A percentile compares a stretch with the other conserved stretches of the same genome.
Conservation (phyloP, 2,113 vertebrate species). For the Ranitomeya imitator region DNA sequence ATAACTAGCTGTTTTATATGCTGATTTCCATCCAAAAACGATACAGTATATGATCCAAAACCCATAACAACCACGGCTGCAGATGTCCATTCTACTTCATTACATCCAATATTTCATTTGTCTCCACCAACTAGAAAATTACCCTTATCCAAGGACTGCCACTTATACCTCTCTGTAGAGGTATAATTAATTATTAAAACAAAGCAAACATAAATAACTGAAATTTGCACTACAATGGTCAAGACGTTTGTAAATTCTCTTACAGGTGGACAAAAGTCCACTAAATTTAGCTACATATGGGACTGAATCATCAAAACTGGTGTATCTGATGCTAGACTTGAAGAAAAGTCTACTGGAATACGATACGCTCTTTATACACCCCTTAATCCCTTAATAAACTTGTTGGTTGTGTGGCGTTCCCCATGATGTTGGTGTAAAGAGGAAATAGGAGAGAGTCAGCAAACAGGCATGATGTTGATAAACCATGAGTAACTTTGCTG, state of each 20-base stretch:
- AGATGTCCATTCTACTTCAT: conserved; percentile 1
- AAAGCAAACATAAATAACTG: neutral
- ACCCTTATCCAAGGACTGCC: neutral
- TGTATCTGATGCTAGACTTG: too few relatives aligned
- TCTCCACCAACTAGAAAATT: neutral
- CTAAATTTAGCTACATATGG: too few relatives aligned
- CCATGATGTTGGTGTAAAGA: too few relatives aligned
- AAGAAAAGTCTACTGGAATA: too few relatives aligned
- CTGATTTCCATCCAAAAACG: neutral
- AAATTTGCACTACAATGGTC: neutral
- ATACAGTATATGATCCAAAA: conserved; percentile 3
- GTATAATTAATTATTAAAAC: neutral
- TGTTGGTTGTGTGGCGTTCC: too few relatives aligned
- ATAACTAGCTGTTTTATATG: conserved; percentile 28
- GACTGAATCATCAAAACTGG: too few relatives aligned
- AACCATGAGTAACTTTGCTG: too few relatives aligned
- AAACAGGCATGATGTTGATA: too few relatives aligned
- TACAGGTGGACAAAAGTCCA: neutral
- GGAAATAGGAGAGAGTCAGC: too few relatives aligned
- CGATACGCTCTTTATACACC: too few relatives aligned
- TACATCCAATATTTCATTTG: neutral
- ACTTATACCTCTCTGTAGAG: neutral
- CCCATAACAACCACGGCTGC: neutral
- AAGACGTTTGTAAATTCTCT: too few relatives aligned
- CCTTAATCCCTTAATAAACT: too few relatives aligned